Evolutionary conservation across 1,140 invertebrate species (phyloP).

Genomic region (Platyscapa corneri): DNA sequence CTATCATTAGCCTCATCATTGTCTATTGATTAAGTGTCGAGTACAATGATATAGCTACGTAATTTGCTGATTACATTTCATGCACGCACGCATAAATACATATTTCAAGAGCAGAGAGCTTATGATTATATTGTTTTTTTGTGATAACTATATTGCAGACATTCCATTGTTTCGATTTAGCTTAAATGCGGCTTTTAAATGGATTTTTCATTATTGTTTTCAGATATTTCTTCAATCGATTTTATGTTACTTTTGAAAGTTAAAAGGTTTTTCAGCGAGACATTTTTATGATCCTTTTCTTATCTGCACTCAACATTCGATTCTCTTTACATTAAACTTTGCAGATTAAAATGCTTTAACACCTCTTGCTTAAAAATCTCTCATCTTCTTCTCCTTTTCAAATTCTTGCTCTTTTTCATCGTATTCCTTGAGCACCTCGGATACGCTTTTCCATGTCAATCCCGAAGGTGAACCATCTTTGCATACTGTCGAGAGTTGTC

Average conservation of each 20-base stretch:
- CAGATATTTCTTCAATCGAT: neutral
- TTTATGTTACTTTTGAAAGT: neutral
- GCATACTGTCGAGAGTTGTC: neutral
- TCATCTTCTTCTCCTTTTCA: constrained; percentile 32
- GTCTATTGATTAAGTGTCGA: too few relatives aligned
- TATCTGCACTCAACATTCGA: constrained; percentile 1
- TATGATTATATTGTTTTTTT: too few relatives aligned
- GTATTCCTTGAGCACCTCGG: neutral
- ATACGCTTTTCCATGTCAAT: constrained; percentile 28
- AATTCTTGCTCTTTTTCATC: constrained; percentile 24
- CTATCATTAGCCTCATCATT: too few relatives aligned
- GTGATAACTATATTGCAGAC: too few relatives aligned
- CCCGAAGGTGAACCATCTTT: neutral
- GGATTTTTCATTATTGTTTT: neutral
- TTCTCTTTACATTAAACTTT: constrained; percentile 11
- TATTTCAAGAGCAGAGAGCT: too few relatives aligned
- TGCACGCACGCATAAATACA: too few relatives aligned
- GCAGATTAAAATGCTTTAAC: constrained; percentile 23
- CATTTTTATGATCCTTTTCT: constrained; percentile 5
- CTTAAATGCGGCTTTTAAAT: neutral
- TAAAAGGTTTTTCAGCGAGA: neutral
- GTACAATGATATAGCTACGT: too few relatives aligned
- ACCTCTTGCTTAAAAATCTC: neutral
- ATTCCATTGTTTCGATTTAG: neutral
- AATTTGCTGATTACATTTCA: too few relatives aligned